A percentile compares a stretch with the other conserved stretches of the same genome.
These are phyloP conservation scores for Drosophila fulvimacula DNA, from an alignment of 2,888 invertebrate species.

Conservation along the genomic window DNA sequence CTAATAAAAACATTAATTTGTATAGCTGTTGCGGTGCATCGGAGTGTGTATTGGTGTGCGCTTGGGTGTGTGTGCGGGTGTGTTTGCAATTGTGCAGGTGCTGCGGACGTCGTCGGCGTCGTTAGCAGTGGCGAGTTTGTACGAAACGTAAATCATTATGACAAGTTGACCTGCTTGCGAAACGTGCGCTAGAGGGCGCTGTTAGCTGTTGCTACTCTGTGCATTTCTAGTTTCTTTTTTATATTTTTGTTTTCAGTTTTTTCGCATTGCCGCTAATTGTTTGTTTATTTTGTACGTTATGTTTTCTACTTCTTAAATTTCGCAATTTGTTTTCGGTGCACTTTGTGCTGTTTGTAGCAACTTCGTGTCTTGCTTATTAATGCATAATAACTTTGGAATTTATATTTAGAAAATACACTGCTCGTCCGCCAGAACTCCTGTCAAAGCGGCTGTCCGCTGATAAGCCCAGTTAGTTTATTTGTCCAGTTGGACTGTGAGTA, in stretches of 20 bases:
- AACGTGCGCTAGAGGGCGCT: constrained; percentile 44
- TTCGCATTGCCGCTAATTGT: constrained; percentile 65
- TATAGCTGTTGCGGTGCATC: constrained; percentile 23
- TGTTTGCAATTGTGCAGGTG: constrained; percentile 58
- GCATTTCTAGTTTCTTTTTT: constrained; percentile 2
- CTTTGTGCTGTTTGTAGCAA: constrained; percentile 5
- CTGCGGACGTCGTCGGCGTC: constrained; percentile 30
- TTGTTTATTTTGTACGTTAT: constrained; percentile 67
- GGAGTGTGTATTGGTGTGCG: constrained; percentile 7
- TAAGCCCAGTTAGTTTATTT: constrained; percentile 45
- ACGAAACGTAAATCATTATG: constrained; percentile 73
- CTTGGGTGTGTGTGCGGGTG: constrained; percentile 18
- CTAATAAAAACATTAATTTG: constrained; percentile 71
- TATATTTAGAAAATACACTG: constrained; percentile 17
- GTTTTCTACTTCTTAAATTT: constrained; percentile 54
- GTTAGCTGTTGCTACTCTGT: constrained; percentile 14
- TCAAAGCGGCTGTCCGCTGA: constrained; percentile 26
- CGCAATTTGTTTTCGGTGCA: constrained; percentile 33
- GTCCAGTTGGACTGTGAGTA: constrained; percentile 15
- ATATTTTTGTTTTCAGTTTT: constrained; percentile 14
- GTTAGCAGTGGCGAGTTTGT: constrained; percentile 48
- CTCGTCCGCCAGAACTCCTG: constrained; percentile 6
- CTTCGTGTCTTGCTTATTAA: constrained; percentile 47
- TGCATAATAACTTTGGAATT: constrained; percentile 42
- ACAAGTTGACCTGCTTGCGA: constrained; percentile 77